Base-by-base conservation (phyloP, 2,797 vertebrate genomes). In the Somateria mollissima region DNA sequence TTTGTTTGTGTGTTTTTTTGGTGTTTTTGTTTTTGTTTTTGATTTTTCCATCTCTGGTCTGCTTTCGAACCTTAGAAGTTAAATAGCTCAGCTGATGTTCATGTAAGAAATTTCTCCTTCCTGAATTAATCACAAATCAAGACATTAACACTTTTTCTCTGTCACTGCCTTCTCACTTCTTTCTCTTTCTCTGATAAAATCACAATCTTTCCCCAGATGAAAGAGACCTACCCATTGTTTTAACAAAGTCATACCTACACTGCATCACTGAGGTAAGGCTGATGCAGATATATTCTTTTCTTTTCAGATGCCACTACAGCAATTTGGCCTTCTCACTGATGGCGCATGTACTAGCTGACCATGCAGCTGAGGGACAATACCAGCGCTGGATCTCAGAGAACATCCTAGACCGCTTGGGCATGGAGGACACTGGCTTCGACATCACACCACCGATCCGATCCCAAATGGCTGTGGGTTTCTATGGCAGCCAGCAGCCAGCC, bases 381-480 rank as follows among this genome's bases (percentile, higher is more conserved):
- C 98, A 99, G 97, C 98, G 97, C 34, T 99, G 99, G 99, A 84
- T 99, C 84, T 96, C 96, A 0, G 98, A 99, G 94, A 99, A 99
- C 94, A 98, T 99, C 93, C 97, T 99, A 81, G 98, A 99, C 64
- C 98, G 98, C 3, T 92, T 99, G 90, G 99, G 98, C 16, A 99
- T 99, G 99, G 99, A 98, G 89, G 99, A 99, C 97, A 99, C 99
- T 0, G 98, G 99, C 32, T 99, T 99, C 0, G 98, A 99, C 77
- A 97, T 99, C 89, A 98, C 98, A 0, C 97, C 98, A 0, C 97
- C 96, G 0, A 95, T 99, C 61, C 98, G 98, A 37, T 94, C 97
- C 28, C 98, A 99, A 94, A 97, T 99, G 98, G 99, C 99, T 0
- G 98, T 98, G 4, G 99, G 99, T 6, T 98, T 99, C 82, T 99